Conservation (phyloP, 1,140 invertebrate genomes). For the Ceratosolen fusciceps region DNA sequence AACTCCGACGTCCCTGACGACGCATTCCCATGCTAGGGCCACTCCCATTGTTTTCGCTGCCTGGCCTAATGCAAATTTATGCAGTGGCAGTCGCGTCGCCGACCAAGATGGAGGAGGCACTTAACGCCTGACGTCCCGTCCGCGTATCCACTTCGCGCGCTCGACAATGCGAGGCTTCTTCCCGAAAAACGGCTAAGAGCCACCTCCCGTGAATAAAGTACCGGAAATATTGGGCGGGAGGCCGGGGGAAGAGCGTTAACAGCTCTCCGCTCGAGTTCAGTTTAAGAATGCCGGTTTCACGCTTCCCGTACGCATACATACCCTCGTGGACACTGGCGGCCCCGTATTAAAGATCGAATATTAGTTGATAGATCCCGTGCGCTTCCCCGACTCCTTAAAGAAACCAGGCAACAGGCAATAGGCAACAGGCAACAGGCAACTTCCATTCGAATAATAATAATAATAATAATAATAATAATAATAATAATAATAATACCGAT, state of each 20-base stretch:
- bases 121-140: conserved; percentile 39
- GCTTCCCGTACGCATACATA: conserved; percentile 7
- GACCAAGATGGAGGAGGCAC: conserved; percentile 30
- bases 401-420: too few species aligned
- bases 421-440: too few species aligned
- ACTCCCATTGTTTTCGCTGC: conserved; percentile 46
- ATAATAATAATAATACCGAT: too few species aligned
- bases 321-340: too few species aligned
- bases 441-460: too few species aligned
- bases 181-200: neutral
- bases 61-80: conserved; percentile 50
- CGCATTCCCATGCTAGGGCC: conserved; percentile 44
- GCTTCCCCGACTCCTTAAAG: too few species aligned
- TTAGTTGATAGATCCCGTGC: too few species aligned
- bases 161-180: neutral
- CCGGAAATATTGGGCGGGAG: neutral
- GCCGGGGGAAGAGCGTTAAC: neutral
- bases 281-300: too few species aligned
- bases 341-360: too few species aligned
- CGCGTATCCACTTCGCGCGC: neutral
- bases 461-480: too few species aligned
- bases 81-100: conserved; percentile 32
- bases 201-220: neutral
- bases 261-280: neutral
- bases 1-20: conserved; percentile 47